Conservation (phyloP, 2,888 invertebrate genomes). For the Machimus rusticus region DNA sequence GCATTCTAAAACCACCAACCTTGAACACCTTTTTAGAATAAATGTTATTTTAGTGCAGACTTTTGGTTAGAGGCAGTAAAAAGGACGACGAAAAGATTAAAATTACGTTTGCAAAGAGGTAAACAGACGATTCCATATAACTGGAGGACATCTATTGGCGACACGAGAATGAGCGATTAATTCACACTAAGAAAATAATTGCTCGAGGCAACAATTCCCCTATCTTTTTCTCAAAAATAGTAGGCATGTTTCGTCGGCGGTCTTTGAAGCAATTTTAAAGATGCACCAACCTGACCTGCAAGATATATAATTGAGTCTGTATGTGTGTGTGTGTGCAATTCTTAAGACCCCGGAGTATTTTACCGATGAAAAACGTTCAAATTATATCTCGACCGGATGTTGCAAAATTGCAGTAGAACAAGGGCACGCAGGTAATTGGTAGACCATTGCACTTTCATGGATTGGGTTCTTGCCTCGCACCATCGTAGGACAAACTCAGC, state of each 20-base stretch:
- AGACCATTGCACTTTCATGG: conserved; percentile 38
- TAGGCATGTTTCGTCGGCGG: not conserved
- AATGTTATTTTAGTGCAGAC: too few relatives aligned
- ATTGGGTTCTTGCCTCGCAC: conserved; percentile 15
- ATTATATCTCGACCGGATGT: conserved; percentile 51
- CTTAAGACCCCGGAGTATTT: conserved; percentile 5
- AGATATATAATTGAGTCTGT: not conserved
- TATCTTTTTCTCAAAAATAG: not conserved
- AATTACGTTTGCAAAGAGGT: not conserved
- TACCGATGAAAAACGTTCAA: conserved; percentile 43
- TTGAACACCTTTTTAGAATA: too few relatives aligned
- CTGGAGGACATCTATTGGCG: not conserved
- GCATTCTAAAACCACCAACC: too few relatives aligned
- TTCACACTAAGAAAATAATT: not conserved
- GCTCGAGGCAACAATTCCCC: not conserved
- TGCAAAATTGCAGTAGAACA: conserved; percentile 49
- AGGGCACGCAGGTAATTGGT: conserved; percentile 46
- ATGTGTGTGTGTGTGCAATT: not conserved
- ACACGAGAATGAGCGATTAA: not conserved
- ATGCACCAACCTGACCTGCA: not conserved
- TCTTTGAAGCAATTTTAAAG: not conserved
- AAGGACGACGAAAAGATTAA: too few relatives aligned
- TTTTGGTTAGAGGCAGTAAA: too few relatives aligned
- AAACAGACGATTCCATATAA: not conserved
- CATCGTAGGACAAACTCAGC: not conserved